Percentiles rank a stretch among this genome's conserved stretches.
These are phyloP conservation scores for Ferrisia virgata DNA, from an alignment of 2,888 invertebrate species.

Conservation along the genomic window DNA sequence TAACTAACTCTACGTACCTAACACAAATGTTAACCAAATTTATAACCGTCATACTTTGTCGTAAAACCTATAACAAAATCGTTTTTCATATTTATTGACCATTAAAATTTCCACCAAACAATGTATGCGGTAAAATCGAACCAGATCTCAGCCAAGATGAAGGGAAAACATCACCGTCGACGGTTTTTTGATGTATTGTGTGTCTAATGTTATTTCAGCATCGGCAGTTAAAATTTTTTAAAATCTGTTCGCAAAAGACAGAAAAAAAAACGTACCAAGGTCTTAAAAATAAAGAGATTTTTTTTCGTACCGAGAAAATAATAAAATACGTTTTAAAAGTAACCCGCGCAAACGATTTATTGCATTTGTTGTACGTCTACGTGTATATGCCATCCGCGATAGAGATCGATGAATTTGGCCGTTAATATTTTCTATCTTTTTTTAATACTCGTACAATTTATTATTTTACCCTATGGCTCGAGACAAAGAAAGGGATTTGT, in stretches of 20 bases:
- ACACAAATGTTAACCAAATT: slow-evolving; percentile 27
- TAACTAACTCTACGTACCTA: not conserved
- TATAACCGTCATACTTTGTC: not conserved
- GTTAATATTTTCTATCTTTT: not conserved
- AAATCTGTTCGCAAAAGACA: not conserved
- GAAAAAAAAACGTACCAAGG: not conserved
- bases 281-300: not conserved
- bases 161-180: not conserved
- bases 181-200: slow-evolving; percentile 22
- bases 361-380: too few relatives aligned
- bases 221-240: not conserved
- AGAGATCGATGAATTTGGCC: slow-evolving; percentile 10
- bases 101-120: slow-evolving; percentile 2
- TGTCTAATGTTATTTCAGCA: not conserved
- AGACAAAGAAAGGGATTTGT: not conserved
- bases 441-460: not conserved
- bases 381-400: too few relatives aligned
- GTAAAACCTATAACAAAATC: slow-evolving; percentile 3
- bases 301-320: not conserved
- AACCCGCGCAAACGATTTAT: not conserved
- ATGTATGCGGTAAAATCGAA: not conserved
- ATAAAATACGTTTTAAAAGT: not conserved
- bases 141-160: not conserved
- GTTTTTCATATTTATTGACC: slow-evolving; percentile 8
- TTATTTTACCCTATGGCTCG: not conserved